A percentile compares a stretch with the other conserved stretches of the same genome.
phyloP scores from a whole-genome alignment of 2,113 vertebrate species.

The Chauna torquata region DNA sequence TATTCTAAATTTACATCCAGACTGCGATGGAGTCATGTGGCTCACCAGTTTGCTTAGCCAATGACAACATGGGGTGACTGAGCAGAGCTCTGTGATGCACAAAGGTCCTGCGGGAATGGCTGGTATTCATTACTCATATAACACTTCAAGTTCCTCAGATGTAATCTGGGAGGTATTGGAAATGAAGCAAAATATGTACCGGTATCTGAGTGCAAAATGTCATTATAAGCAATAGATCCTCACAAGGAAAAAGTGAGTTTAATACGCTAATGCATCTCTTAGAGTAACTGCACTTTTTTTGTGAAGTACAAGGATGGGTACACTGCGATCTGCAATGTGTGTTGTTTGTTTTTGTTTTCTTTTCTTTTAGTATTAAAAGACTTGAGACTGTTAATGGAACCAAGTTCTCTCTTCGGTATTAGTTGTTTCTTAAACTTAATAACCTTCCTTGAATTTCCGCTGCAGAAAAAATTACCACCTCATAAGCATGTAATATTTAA shows the following conservation, averaged over 20 bases:
- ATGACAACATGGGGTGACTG: fast-evolving
- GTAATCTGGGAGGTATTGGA: not conserved
- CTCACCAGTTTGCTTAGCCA: not conserved
- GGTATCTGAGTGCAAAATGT: not conserved
- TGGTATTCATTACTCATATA: not conserved
- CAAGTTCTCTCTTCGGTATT: not conserved
- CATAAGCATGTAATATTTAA: not conserved
- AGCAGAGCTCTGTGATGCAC: not conserved
- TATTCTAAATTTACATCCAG: not conserved
- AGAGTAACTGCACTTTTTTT: not conserved
- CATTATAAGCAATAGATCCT: not conserved
- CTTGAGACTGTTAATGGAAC: not conserved
- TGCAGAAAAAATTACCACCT: not conserved
- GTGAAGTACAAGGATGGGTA: not conserved
- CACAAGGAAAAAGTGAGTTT: not conserved
- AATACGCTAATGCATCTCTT: not conserved
- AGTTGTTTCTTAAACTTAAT: not conserved
- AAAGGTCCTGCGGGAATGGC: not conserved
- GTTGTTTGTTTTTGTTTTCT: no score
- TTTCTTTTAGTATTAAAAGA: not conserved
- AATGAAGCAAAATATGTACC: not conserved
- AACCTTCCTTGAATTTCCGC: not conserved
- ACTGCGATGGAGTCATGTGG: not conserved
- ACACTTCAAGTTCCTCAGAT: not conserved
- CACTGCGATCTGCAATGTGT: not conserved